phyloP scores from a whole-genome alignment of 2,888 invertebrate species.

The Rutpela maculata region DNA sequence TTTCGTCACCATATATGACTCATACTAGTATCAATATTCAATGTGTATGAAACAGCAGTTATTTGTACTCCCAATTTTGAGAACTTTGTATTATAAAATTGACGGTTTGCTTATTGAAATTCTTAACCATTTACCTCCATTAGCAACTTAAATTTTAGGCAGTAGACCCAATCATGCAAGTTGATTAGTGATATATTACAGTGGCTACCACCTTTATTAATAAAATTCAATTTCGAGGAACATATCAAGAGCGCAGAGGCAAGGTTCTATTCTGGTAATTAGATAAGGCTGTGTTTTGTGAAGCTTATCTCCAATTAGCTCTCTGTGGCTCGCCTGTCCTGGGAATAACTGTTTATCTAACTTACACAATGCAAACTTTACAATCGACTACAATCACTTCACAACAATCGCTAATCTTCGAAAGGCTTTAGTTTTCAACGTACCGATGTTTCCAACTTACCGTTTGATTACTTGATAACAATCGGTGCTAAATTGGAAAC shows the following conservation, averaged over 20 bases:
- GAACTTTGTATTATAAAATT: no score
- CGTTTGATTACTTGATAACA: conserved; percentile 19
- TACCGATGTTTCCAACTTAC: conserved; percentile 19
- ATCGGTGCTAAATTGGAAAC: conserved; percentile 26
- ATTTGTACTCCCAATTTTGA: no score
- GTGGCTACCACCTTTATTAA: conserved; percentile 26
- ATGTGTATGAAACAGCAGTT: no score
- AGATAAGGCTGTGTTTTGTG: conserved; percentile 42
- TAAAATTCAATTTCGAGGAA: conserved; percentile 37
- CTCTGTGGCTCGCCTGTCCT: conserved; percentile 31
- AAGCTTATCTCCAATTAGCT: conserved; percentile 46
- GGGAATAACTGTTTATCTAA: conserved; percentile 43
- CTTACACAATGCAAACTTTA: conserved; percentile 39
- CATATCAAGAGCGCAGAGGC: conserved; percentile 28
- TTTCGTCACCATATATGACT: no score
- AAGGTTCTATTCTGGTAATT: conserved; percentile 40
- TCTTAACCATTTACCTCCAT: background rate
- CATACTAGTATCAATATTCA: no score
- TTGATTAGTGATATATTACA: conserved; percentile 8
- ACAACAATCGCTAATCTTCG: conserved; percentile 39
- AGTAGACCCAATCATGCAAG: background rate
- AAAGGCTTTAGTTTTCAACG: conserved; percentile 18
- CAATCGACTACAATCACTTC: conserved; percentile 35
- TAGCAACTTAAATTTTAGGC: background rate
- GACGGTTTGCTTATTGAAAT: no score